Base-by-base conservation (phyloP, 2,888 invertebrate genomes). In the Drosophila dives region DNA sequence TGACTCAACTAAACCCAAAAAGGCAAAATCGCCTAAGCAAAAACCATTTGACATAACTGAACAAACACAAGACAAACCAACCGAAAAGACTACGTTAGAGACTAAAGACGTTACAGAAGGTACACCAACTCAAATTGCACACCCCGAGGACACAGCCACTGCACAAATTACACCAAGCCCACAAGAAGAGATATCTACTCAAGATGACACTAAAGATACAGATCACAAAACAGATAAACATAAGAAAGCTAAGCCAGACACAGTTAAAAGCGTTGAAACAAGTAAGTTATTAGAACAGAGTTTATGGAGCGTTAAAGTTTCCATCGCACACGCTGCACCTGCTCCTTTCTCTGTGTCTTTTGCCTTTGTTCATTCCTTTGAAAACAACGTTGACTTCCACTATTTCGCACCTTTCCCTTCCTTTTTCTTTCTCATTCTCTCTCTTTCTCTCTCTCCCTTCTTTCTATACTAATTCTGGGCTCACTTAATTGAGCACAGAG, bases 91-190 rank as follows among this genome's bases (percentile, higher is more conserved):
- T 62, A 40, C 33, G 15, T 69, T 79, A 74, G 80, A 81, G 68
- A 88, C 79, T 54, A 34, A 81, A 72, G 77, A 86, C 81, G 74
- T 72, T 70, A 72, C 72, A 61, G 81, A 79, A 74, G 80, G 72
- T 71, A 79, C 81, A 86, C 77, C 85, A 68, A 86, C 68, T 63
- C 81, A 86, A 80, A 75, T 81, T 72, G 86, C 82, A 81, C 91
- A 92, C 84, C 88, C 90, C 85, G 91, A 90, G 89, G 91, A 91
- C 89, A 91, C 91, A 85, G 89, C 91, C 86, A 91, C 91, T 79
- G 91, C 91, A 86, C 94, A 94, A 89, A 94, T 94, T 91, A 90
- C 94, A 77, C 90, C 91, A 86, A 83, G 83, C 83, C 88, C 88
- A 84, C 89, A 90, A 83, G 93, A 91, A 83, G 91, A 91, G 70